phyloP scores from a whole-genome alignment of 2,797 vertebrate genomes.

The Typhlichthys eigenmanni region DNA sequence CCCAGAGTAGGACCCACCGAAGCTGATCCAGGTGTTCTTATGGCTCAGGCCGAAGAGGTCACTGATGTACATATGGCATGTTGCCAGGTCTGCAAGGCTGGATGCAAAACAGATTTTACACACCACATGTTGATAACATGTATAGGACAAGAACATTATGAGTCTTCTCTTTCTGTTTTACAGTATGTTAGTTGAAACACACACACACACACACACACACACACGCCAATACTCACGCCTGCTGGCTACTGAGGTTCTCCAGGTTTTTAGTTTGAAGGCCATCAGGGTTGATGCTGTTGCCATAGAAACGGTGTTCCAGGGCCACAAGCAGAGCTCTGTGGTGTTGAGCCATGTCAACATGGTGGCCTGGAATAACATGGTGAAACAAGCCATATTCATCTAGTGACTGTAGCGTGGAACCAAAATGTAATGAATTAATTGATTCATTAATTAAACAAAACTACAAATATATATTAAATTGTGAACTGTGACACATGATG shows the following conservation, averaged over 20 bases:
- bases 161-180: not conserved
- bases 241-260: constrained; percentile 82
- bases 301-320: constrained; percentile 88
- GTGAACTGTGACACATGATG: too few relatives aligned
- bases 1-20: constrained; percentile 87
- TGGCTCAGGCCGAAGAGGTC: constrained; percentile 74
- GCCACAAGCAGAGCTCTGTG: constrained; percentile 79
- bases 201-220: not conserved
- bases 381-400: not conserved
- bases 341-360: constrained; percentile 78
- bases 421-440: too few relatives aligned
- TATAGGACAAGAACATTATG: not conserved
- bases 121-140: not conserved
- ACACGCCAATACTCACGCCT: constrained; percentile 78
- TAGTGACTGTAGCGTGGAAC: not conserved
- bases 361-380: constrained; percentile 76
- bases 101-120: not conserved
- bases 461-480: too few relatives aligned
- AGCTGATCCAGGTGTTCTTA: constrained; percentile 85
- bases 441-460: too few relatives aligned
- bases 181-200: not conserved
- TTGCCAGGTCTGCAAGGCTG: constrained; percentile 75
- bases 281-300: constrained; percentile 78
- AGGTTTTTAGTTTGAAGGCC: constrained; percentile 73
- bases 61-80: constrained; percentile 76